phyloP scores from a whole-genome alignment of 2,797 vertebrate species.

The Rhinatrema bivittatum region DNA sequence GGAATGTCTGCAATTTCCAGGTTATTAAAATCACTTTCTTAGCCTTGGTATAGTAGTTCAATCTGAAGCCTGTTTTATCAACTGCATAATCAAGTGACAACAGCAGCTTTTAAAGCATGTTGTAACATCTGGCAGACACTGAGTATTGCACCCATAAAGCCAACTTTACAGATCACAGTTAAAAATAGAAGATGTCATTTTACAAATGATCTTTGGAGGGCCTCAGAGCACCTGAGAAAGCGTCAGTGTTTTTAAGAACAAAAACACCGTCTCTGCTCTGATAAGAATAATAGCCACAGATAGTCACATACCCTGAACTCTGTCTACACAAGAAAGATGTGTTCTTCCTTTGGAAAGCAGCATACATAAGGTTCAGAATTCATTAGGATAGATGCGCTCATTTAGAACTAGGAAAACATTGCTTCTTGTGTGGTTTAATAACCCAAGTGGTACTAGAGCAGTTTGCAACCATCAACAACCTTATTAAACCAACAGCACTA shows the following conservation, averaged over 20 bases:
- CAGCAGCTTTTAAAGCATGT: no score
- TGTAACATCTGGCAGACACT: no score
- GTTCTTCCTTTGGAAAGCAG: no score
- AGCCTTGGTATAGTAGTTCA: no score
- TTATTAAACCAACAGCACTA: slow-evolving; percentile 22
- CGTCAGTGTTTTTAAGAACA: slow-evolving; percentile 19
- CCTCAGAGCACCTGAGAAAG: slow-evolving; percentile 27
- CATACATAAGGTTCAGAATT: slow-evolving; percentile 28
- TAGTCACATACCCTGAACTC: slow-evolving; percentile 21
- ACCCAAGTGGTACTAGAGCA: slow-evolving; percentile 36
- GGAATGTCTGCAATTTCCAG: no score
- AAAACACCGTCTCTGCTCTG: slow-evolving; percentile 23
- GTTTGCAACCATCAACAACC: slow-evolving; percentile 38
- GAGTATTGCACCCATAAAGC: no score
- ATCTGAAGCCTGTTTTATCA: no score
- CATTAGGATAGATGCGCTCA: slow-evolving; percentile 32
- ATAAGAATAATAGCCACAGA: slow-evolving; percentile 20
- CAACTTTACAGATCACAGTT: no score
- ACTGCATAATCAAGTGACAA: no score
- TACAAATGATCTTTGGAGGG: slow-evolving; percentile 41
- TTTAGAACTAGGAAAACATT: slow-evolving; percentile 27
- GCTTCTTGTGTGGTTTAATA: no score
- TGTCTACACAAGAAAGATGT: slow-evolving; percentile 18
- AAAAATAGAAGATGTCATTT: slow-evolving; percentile 30
- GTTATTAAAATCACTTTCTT: no score